These are phyloP conservation scores for Clinocottus analis DNA, from an alignment of 2,113 vertebrate species.

Conservation along the genomic window DNA sequence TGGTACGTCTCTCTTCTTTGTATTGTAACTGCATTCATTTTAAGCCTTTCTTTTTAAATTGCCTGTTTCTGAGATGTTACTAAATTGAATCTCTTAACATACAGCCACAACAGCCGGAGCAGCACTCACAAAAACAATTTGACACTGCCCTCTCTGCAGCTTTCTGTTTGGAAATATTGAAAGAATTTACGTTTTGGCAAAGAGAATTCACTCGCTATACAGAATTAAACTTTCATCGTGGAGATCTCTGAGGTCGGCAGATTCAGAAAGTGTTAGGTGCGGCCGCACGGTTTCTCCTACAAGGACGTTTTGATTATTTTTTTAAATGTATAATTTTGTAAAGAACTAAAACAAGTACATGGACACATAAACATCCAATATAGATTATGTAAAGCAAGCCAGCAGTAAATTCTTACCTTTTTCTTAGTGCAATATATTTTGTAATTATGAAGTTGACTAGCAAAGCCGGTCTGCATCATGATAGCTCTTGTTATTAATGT, in stretches of 20 bases:
- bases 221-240: not conserved
- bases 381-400: not conserved
- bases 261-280: not conserved
- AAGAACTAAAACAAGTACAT: not conserved
- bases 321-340: not conserved
- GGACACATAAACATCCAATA: not conserved
- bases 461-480: not conserved
- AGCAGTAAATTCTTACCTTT: not conserved
- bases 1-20: not conserved
- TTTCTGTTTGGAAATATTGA: not conserved
- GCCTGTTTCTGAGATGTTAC: slow-evolving; percentile 40
- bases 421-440: not conserved
- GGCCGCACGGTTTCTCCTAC: not conserved
- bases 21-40: slow-evolving; percentile 32
- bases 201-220: not conserved
- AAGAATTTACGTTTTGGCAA: slow-evolving; percentile 21
- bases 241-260: no score
- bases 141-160: not conserved
- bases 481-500: not conserved
- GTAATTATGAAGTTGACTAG: not conserved
- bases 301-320: not conserved
- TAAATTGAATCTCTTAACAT: slow-evolving; percentile 40
- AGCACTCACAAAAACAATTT: slow-evolving; percentile 42
- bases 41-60: slow-evolving; percentile 26
- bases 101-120: slow-evolving; percentile 36